Conservation (phyloP, 1,140 invertebrate genomes). For the Ceratosolen solmsi region DNA sequence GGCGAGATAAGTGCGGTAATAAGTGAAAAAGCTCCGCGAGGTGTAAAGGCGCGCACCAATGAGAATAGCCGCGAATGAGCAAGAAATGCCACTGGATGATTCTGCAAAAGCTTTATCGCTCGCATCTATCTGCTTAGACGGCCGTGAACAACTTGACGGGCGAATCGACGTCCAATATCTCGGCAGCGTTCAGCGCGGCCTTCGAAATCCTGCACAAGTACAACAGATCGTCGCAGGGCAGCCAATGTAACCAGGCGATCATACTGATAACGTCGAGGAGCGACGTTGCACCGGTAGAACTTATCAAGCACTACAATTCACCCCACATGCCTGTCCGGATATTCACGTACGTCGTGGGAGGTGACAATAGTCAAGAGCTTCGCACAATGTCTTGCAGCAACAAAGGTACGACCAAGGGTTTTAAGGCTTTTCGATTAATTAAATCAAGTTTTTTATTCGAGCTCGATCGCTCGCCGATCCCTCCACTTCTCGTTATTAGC, state of each 20-base stretch:
- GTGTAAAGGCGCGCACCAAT: no score
- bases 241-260: constrained; percentile 98
- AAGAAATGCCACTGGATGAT: no score
- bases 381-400: constrained; percentile 96
- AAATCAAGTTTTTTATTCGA: no score
- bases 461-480: no score
- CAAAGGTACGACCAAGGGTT: no score
- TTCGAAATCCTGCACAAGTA: constrained; percentile 95
- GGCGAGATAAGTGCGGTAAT: no score
- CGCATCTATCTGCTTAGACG: constrained; percentile 12
- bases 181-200: constrained; percentile 88
- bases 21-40: no score
- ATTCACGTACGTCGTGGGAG: constrained; percentile 96
- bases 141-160: constrained; percentile 71
- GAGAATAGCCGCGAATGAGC: no score
- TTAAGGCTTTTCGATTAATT: no score
- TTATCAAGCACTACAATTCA: constrained; percentile 91
- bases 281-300: constrained; percentile 89
- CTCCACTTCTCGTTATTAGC: no score
- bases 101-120: no score
- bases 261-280: constrained; percentile 87
- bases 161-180: constrained; percentile 92
- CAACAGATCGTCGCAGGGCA: constrained; percentile 85
- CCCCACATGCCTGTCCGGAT: constrained; percentile 93
- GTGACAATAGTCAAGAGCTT: constrained; percentile 90